Evolutionary conservation across 2,888 invertebrate genomes (phyloP).

Genomic region (Scaptomyza parva): DNA sequence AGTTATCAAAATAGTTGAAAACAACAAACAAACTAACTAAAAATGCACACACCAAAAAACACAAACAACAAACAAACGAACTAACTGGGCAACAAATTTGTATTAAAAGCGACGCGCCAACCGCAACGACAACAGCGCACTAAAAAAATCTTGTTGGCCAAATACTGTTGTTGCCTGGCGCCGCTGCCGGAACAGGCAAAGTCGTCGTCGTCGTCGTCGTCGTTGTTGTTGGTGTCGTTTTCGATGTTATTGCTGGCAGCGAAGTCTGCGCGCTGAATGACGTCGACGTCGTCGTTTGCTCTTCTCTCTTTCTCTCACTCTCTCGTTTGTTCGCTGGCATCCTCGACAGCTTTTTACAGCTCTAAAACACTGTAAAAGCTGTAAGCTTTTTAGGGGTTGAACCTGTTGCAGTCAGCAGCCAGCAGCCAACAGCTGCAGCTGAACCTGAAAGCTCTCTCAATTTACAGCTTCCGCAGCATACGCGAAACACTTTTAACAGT

Average conservation of each 20-base stretch:
- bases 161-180: constrained; percentile 45
- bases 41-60: constrained; percentile 1
- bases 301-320: constrained; percentile 2
- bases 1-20: too few relatives aligned
- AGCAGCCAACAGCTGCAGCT: constrained; percentile 18
- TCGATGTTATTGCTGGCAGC: constrained; percentile 15
- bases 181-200: constrained; percentile 27
- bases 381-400: constrained; percentile 56
- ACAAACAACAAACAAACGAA: constrained; percentile 5
- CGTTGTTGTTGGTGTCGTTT: constrained; percentile 1
- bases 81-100: constrained; percentile 7
- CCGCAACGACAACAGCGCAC: constrained; percentile 72
- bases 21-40: constrained; percentile 1
- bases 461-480: constrained; percentile 30
- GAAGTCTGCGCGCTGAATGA: constrained; percentile 39
- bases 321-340: constrained; percentile 24
- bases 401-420: constrained; percentile 62
- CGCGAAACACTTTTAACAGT: too few relatives aligned
- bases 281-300: constrained; percentile 4
- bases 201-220: constrained; percentile 14
- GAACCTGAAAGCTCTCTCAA: constrained; percentile 20
- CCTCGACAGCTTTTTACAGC: constrained; percentile 42
- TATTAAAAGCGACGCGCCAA: constrained; percentile 63
- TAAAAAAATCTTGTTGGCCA: constrained; percentile 69
- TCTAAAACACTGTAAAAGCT: constrained; percentile 9